These are phyloP conservation scores for Drosophila ogumai DNA, from an alignment of 1,140 invertebrate species.

Conservation along the genomic window DNA sequence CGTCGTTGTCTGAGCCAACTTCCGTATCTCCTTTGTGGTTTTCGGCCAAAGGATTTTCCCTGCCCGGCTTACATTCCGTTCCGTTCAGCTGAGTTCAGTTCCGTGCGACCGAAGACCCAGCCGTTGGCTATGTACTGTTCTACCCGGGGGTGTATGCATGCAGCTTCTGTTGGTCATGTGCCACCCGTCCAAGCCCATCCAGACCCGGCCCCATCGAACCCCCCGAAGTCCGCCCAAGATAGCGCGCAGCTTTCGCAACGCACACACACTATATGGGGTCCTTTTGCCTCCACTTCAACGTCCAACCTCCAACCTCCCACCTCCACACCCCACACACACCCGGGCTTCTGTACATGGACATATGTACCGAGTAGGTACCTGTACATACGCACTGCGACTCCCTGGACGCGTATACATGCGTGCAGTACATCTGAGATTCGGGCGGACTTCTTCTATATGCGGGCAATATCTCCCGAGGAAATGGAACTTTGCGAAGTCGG, in stretches of 20 bases:
- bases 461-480: slow-evolving; percentile 71
- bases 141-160: slow-evolving; percentile 84
- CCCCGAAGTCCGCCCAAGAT: slow-evolving; percentile 67
- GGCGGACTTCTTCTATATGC: slow-evolving; percentile 49
- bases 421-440: slow-evolving; percentile 52
- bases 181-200: slow-evolving; percentile 26
- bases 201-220: not conserved
- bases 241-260: slow-evolving; percentile 60
- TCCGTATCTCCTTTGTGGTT: slow-evolving; percentile 84
- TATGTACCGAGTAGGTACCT: slow-evolving; percentile 38
- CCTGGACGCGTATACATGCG: slow-evolving; percentile 58
- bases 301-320: slow-evolving; percentile 1
- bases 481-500: slow-evolving; percentile 63
- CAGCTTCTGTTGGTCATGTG: slow-evolving; percentile 82
- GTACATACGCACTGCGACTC: slow-evolving; percentile 54
- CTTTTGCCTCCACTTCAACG: slow-evolving; percentile 27
- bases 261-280: slow-evolving; percentile 35
- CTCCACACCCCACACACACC: slow-evolving; percentile 53
- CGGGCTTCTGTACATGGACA: slow-evolving; percentile 44
- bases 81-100: slow-evolving; percentile 52
- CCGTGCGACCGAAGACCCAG: slow-evolving; percentile 82
- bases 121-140: slow-evolving; percentile 84
- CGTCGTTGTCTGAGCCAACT: slow-evolving; percentile 74
- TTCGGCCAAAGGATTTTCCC: slow-evolving; percentile 79
- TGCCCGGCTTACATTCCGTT: slow-evolving; percentile 79